Conservation (phyloP, 1,140 invertebrate species). For the Adelges cooleyi region DNA sequence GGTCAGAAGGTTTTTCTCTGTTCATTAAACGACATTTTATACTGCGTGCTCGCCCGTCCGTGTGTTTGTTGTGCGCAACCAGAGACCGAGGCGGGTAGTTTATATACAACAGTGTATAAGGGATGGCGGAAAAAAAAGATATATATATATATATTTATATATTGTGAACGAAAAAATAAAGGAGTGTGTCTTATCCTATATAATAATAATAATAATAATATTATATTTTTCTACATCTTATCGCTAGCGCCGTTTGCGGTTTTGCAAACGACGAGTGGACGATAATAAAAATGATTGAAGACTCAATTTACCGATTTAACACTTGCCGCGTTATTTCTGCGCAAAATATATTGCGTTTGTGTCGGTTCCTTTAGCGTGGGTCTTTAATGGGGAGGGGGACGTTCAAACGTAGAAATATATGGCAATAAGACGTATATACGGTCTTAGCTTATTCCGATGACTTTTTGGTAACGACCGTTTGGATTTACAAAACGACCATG, state of each 20-base stretch:
- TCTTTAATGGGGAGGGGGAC: no score
- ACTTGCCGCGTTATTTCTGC: constrained; percentile 12
- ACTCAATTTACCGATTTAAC: constrained; percentile 24
- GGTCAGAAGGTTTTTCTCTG: constrained; percentile 27
- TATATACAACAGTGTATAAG: not conserved
- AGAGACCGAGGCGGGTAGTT: not conserved
- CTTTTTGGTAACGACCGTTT: no score
- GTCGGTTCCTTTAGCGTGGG: no score
- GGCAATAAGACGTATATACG: no score
- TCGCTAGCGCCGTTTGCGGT: not conserved
- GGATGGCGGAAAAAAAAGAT: not conserved
- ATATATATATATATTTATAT: no score
- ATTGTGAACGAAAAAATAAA: not conserved
- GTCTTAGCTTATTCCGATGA: no score
- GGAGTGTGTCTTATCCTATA: constrained; percentile 18
- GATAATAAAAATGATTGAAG: constrained; percentile 28
- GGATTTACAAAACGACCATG: no score
- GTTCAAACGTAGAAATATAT: no score
- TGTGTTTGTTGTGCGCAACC: not conserved
- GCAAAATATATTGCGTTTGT: not conserved
- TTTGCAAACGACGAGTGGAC: not conserved
- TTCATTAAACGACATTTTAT: constrained; percentile 29
- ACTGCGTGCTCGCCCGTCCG: not conserved
- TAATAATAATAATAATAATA: not conserved
- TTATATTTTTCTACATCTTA: constrained; percentile 12